Evolutionary conservation across 1,140 invertebrate species (phyloP), one percentile per base, ranked within the genome.

Genomic region (Chrysomallon squamiferum): DNA sequence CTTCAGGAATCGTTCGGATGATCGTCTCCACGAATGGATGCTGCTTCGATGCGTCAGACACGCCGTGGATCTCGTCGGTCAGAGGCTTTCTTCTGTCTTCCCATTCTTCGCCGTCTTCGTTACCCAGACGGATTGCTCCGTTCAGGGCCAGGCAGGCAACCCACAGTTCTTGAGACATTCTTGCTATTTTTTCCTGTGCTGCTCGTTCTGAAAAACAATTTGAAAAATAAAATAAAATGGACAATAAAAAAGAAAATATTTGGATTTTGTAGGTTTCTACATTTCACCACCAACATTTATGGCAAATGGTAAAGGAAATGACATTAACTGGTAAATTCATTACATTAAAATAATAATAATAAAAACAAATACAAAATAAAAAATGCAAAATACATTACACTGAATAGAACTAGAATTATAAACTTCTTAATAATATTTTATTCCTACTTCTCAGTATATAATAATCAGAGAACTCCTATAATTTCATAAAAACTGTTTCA

Each of bases 111-210:
- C 68, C 71, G 30, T 68, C 69, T 38, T 76, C 73, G 62, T 87
- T 87, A 56, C 87, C 88, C 33, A 86, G 83, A 72, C 91, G 89
- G n/a, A 97, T 89, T 5, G 92, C 90, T 50, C 91, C 87, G 73
- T 92, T 89, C 33, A 98, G 86, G 20, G 93, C 90, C 78, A 96
- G 93, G 80, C 93, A 96, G 11, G 95, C 93, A 62, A 93, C 89
- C 96, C 96, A 98, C 69, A 97, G 88, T 35, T 93, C 89, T 82
- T 96, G 94, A 4, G 94, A 91, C 71, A 93, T 90, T 62, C 91
- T 90, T 0, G 92, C 91, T 65, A 90, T 89, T 75, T 90, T 91
- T 74, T 97, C 95, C 30, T 91, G 89, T 27, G 91, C 90, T 47
- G 93, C 90, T 38, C 94, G 90, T 50, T 88, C 93, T 95, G 79